These are phyloP conservation scores for Thecocarcelia acutangulata DNA, from an alignment of 2,888 invertebrate genomes.

Conservation along the genomic window DNA sequence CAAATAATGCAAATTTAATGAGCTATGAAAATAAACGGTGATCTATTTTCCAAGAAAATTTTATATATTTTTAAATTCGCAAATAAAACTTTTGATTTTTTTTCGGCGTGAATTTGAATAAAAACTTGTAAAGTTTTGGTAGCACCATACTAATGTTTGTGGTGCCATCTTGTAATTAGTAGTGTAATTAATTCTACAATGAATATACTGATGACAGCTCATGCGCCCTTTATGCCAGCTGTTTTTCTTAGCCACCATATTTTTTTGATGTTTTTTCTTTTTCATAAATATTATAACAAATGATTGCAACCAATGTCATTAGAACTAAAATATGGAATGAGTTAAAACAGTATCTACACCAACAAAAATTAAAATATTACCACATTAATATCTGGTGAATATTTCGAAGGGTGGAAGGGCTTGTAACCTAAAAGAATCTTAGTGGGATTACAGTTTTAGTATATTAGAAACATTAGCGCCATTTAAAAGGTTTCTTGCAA, in stretches of 20 bases:
- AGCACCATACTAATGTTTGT: background rate
- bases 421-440: constrained; percentile 2
- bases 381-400: background rate
- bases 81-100: too few relatives aligned
- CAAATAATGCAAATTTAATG: too few relatives aligned
- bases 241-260: background rate
- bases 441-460: constrained; percentile 61
- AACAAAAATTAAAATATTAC: constrained; percentile 52
- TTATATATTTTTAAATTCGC: too few relatives aligned
- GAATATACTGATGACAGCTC: background rate
- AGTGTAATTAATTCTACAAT: background rate
- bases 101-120: too few relatives aligned
- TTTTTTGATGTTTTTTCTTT: background rate
- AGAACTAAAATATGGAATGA: background rate
- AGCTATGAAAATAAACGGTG: too few relatives aligned
- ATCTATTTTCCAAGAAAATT: too few relatives aligned
- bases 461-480: constrained; percentile 66
- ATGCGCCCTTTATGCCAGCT: constrained; percentile 28
- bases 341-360: constrained; percentile 68
- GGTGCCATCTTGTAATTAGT: constrained; percentile 27
- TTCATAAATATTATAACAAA: background rate
- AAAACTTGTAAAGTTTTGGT: background rate
- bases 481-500: constrained; percentile 69
- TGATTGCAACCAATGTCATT: constrained; percentile 1
- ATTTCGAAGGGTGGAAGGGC: background rate